Conservation (phyloP, 2,888 invertebrate species). For the Erebia epiphron region DNA sequence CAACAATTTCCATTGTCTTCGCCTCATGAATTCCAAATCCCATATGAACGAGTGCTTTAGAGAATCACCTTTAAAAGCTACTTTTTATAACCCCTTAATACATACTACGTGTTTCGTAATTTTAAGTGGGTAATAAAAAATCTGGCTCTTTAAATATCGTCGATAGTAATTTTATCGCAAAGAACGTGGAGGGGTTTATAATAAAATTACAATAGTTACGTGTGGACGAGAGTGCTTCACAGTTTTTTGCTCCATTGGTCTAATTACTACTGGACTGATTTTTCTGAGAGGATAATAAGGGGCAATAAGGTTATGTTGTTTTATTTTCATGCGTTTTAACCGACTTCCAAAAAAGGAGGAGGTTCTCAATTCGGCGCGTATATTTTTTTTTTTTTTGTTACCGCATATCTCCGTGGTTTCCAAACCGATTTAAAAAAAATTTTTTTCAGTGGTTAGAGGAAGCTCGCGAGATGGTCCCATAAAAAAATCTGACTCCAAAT, state of each 20-base stretch:
- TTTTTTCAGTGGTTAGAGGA: too few relatives aligned
- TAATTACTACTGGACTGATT: neutral
- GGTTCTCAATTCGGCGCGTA: too few relatives aligned
- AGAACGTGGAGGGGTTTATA: neutral
- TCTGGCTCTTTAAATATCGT: neutral
- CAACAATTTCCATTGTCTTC: constrained; percentile 59
- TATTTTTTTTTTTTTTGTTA: too few relatives aligned
- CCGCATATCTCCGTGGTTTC: too few relatives aligned
- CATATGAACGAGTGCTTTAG: constrained; percentile 34
- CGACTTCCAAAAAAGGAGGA: too few relatives aligned
- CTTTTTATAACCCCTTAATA: constrained; percentile 29
- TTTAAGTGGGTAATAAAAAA: constrained; percentile 12
- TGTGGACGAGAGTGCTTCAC: constrained; percentile 1
- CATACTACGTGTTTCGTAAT: constrained; percentile 16
- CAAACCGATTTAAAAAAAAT: too few relatives aligned
- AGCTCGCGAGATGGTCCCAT: too few relatives aligned
- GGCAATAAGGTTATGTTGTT: neutral
- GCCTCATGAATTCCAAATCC: constrained; percentile 55
- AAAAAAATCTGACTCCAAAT: too few relatives aligned
- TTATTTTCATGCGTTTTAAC: too few relatives aligned
- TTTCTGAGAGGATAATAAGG: neutral
- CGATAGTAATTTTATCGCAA: constrained; percentile 8
- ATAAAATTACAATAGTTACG: constrained; percentile 11
- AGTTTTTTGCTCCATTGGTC: neutral
- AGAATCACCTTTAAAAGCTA: constrained; percentile 25